phyloP scores from a whole-genome alignment of 2,888 invertebrate genomes.

The Leuctra nigra region DNA sequence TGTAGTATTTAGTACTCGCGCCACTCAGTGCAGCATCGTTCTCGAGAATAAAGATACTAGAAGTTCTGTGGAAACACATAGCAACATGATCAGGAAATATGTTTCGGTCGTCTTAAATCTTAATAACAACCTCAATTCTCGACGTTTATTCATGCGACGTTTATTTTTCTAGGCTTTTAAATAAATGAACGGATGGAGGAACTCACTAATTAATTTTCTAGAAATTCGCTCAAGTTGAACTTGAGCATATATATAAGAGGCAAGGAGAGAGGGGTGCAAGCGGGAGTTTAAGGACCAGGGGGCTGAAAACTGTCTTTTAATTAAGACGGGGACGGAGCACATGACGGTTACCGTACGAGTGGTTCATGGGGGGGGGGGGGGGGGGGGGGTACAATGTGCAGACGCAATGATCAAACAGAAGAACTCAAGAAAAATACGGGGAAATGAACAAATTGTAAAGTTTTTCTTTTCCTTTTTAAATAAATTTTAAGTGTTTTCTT shows the following conservation, averaged over 20 bases:
- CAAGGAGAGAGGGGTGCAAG: constrained; percentile 7
- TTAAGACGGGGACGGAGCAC: constrained; percentile 26
- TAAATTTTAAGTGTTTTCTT: too few relatives aligned
- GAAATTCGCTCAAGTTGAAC: constrained; percentile 20
- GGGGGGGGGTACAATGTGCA: neutral
- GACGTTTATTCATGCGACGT: neutral
- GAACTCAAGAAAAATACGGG: too few relatives aligned
- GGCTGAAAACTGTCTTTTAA: constrained; percentile 27
- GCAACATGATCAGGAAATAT: too few relatives aligned
- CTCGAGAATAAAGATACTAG: too few relatives aligned
- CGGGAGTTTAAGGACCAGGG: constrained; percentile 7
- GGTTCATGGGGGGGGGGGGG: neutral
- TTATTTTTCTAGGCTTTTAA: neutral
- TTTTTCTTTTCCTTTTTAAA: too few relatives aligned
- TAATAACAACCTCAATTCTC: neutral
- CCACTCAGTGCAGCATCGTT: too few relatives aligned
- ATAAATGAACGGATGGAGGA: constrained; percentile 21
- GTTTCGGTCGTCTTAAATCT: too few relatives aligned
- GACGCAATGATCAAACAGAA: neutral
- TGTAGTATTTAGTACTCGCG: too few relatives aligned
- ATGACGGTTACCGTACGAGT: neutral
- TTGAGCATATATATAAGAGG: constrained; percentile 21
- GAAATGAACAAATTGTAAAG: too few relatives aligned
- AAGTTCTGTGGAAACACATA: too few relatives aligned
- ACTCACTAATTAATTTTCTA: constrained; percentile 21